Percentiles rank a stretch among this genome's conserved stretches.
phyloP scores from a whole-genome alignment of 2,888 invertebrate species.

The Alsophila aescularia region DNA sequence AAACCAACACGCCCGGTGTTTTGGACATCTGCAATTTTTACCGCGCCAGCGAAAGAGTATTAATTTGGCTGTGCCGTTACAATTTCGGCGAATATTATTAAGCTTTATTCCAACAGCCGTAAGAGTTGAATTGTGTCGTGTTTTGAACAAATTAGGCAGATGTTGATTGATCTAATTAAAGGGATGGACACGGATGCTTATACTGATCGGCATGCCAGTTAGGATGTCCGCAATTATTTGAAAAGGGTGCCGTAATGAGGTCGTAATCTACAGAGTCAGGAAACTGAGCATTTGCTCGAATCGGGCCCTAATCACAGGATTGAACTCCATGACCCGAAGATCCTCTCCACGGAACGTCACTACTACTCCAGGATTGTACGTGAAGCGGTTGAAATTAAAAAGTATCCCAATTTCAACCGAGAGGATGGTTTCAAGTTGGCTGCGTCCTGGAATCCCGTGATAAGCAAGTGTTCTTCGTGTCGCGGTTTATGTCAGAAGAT shows the following conservation, averaged over 20 bases:
- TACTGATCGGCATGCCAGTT: constrained; percentile 9
- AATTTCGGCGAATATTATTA: not conserved
- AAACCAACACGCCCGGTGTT: constrained; percentile 31
- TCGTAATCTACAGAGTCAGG: constrained; percentile 8
- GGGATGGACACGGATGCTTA: constrained; percentile 11
- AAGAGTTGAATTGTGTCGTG: not conserved
- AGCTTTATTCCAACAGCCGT: not conserved
- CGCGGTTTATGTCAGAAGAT: too few species aligned
- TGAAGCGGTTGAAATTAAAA: too few species aligned
- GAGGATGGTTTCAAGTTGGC: too few species aligned
- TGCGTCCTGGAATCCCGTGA: too few species aligned
- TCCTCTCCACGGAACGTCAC: too few species aligned
- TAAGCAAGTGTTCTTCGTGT: too few species aligned
- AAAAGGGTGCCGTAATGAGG: constrained; percentile 15
- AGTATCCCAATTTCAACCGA: too few species aligned
- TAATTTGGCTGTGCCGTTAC: constrained; percentile 24
- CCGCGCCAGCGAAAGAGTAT: constrained; percentile 12
- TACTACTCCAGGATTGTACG: too few species aligned
- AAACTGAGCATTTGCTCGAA: constrained; percentile 10
- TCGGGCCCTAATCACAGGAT: too few species aligned
- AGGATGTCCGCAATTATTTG: constrained; percentile 11
- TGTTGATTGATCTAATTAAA: constrained; percentile 21
- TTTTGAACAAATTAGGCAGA: constrained; percentile 15
- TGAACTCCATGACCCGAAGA: too few species aligned
- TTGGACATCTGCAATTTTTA: constrained; percentile 34